Base-by-base conservation (phyloP, 2,113 vertebrate species). In the Nansenia antarctica region DNA sequence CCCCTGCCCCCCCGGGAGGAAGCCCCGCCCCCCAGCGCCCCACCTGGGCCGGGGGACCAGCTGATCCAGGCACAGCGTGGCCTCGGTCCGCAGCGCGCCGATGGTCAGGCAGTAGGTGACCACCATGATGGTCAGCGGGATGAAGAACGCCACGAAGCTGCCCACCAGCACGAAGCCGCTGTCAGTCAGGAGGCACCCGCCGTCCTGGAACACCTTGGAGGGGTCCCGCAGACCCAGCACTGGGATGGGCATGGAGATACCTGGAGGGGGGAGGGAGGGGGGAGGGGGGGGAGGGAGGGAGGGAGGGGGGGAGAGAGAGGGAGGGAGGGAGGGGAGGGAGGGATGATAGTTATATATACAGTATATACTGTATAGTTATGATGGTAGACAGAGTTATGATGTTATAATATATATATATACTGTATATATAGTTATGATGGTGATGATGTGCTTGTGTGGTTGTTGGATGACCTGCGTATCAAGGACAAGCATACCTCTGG, bases 31-130 rank as follows among this genome's bases (percentile, higher is more conserved):
- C 0, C 94, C 82, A 0, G 82, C 67, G 72, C 87, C 86, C 89
- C 95, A 93, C 72, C 94, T 97, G 78, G 94, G 92, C 58, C 95
- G 90, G 1, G 94, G 91, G 12, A 95, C 92, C 68, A 87, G 85
- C 72, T 94, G 94, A 74, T 94, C 94, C 78, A 96, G 80, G 0
- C 95, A 98, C 35, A 97, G 60, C 0, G 81, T 95, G 68, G 95
- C 96, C 86, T 99, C 95, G 65, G 94, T 96, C 89, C 96, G 97
- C 64, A 99, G 93, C 0, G 94, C 93, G 27, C 85, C 92, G 88
- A 98, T 96, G 69, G 97, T 99, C 87, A 99, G 91, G 85, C 98
- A 95, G 85, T 99, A 99, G 35, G 94, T 98, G 86, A 97, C 93
- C 24, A 98, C 90, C 97, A 99, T 99, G 88, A 99, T 98, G 79